Percentiles rank a stretch among this genome's conserved stretches.
phyloP scores from a whole-genome alignment of 2,113 vertebrate species.

The Psilopsiagon aymara region DNA sequence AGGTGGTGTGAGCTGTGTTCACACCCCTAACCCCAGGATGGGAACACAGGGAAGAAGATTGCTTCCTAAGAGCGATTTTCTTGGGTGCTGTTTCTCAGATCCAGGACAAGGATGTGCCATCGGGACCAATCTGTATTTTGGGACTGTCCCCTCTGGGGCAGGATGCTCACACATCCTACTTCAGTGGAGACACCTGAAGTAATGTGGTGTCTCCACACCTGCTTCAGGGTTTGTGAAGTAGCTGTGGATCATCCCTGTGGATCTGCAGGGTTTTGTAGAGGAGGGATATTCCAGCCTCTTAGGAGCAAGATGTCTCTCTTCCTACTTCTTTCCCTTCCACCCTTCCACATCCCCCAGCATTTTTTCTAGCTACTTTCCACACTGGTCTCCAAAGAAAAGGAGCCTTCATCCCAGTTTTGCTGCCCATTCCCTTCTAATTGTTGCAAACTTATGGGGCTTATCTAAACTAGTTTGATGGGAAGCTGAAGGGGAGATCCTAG shows the following conservation, averaged over 20 bases:
- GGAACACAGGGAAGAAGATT: background rate
- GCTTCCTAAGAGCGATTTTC: background rate
- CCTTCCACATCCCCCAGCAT: background rate
- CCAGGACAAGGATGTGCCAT: background rate
- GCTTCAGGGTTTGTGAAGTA: background rate
- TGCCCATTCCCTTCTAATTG: background rate
- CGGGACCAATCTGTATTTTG: accelerated
- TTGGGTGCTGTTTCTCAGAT: background rate
- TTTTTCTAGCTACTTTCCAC: background rate
- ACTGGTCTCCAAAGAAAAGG: background rate
- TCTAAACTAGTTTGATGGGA: background rate
- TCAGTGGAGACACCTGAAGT: background rate
- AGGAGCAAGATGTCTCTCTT: background rate
- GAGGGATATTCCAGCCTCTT: background rate
- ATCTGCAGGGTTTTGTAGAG: background rate
- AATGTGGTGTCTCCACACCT: background rate
- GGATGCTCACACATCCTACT: background rate
- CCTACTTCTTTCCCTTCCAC: background rate
- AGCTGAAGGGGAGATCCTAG: background rate
- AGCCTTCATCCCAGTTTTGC: background rate
- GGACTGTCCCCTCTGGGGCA: background rate
- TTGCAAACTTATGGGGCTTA: background rate
- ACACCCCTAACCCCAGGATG: background rate
- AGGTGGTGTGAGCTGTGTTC: background rate
- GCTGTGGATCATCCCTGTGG: background rate